Evolutionary conservation across 2,888 invertebrate genomes (phyloP).

Genomic region (Melanophora roralis): DNA sequence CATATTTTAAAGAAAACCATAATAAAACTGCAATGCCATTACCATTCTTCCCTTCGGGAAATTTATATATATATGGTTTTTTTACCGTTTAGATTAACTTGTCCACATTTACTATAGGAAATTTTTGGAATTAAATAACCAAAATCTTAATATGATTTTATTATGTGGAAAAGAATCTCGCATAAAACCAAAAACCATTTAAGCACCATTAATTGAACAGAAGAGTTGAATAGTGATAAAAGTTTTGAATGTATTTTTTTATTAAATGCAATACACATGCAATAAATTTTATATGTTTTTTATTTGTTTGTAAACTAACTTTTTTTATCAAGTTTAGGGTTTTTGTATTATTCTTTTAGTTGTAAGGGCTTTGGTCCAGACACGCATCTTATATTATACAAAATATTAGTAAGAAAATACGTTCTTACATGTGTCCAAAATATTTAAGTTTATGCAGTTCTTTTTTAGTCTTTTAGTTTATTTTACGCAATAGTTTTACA

Average conservation of each 20-base stretch:
- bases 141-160: constrained; percentile 13
- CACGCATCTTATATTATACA: constrained; percentile 28
- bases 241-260: constrained; percentile 34
- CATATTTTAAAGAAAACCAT: too few relatives aligned
- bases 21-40: too few relatives aligned
- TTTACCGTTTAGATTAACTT: not conserved
- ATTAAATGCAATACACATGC: not conserved
- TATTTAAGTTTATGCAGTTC: not conserved
- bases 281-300: not conserved
- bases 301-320: constrained; percentile 1
- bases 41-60: too few relatives aligned
- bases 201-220: constrained; percentile 53
- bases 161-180: constrained; percentile 3
- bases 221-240: constrained; percentile 45
- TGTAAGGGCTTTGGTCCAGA: not conserved
- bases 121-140: not conserved
- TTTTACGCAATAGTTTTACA: not conserved
- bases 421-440: constrained; percentile 27
- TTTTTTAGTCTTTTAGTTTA: not conserved
- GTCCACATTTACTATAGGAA: not conserved
- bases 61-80: too few relatives aligned
- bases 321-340: not conserved
- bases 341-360: not conserved
- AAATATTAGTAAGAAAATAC: constrained; percentile 30
- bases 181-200: constrained; percentile 43